These are phyloP conservation scores for Sycophila sp. DNA, from an alignment of 1,140 invertebrate genomes.

Conservation along the genomic window DNA sequence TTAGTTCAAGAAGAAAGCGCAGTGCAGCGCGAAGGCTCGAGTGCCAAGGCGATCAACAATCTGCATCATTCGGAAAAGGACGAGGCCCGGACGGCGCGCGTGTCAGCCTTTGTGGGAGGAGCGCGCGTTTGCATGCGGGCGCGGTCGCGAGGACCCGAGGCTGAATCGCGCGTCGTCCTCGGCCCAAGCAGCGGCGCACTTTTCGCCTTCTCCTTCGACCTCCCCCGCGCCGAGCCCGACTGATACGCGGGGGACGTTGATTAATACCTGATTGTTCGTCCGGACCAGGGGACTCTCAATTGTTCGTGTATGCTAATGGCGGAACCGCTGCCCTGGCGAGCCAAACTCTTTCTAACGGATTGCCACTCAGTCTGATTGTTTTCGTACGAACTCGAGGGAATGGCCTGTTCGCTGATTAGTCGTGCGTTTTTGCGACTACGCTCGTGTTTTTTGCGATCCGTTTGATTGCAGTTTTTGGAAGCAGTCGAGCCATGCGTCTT, in stretches of 20 bases:
- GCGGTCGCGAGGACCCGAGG: conserved; percentile 33
- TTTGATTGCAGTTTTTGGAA: too few species aligned
- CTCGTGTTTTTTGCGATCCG: too few species aligned
- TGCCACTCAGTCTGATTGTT: conserved; percentile 24
- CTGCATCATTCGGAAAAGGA: background rate
- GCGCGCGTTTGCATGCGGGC: background rate
- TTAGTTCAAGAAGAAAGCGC: too few species aligned
- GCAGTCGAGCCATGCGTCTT: too few species aligned
- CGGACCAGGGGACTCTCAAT: background rate
- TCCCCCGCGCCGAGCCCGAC: conserved; percentile 28
- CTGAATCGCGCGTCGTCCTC: conserved; percentile 42
- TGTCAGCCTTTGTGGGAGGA: too few species aligned
- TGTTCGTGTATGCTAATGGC: background rate
- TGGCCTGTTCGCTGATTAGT: too few species aligned
- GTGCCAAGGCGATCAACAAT: too few species aligned
- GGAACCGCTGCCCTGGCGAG: too few species aligned
- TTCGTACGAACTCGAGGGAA: background rate
- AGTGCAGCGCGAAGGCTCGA: too few species aligned
- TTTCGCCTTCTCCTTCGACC: conserved; percentile 45
- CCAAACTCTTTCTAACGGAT: background rate
- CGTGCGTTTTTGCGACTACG: too few species aligned
- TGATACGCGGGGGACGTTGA: conserved; percentile 12
- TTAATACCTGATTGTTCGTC: conserved; percentile 7
- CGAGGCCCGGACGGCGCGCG: background rate
- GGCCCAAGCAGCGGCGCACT: conserved; percentile 32